Conservation (phyloP, 2,888 invertebrate genomes). For the Dryocosmus kuriphilus region DNA sequence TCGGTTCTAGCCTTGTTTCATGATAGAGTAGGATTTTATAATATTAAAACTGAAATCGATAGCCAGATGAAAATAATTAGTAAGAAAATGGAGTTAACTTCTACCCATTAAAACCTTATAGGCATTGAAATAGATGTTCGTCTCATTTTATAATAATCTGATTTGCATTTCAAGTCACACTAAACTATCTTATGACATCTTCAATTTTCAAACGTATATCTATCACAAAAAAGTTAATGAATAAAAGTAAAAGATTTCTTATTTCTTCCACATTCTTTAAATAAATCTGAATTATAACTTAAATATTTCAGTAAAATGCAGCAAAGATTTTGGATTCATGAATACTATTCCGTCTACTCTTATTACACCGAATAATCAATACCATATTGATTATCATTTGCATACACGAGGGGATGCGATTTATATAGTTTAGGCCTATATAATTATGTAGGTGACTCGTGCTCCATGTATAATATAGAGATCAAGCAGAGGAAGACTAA, state of each 20-base stretch:
- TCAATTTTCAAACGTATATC: neutral
- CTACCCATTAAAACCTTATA: too few species aligned
- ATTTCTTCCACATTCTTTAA: too few species aligned
- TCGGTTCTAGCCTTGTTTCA: too few species aligned
- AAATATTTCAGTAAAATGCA: neutral
- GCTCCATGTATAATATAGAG: conserved; percentile 11
- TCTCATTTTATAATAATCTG: neutral
- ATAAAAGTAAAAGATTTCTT: neutral
- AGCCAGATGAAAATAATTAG: neutral
- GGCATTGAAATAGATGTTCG: neutral
- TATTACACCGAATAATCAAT: conserved; percentile 30
- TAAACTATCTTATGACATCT: neutral
- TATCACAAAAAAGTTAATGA: neutral
- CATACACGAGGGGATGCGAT: conserved; percentile 11
- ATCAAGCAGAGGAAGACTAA: conserved; percentile 9
- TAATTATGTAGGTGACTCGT: neutral
- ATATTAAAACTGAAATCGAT: neutral
- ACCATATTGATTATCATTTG: conserved; percentile 27
- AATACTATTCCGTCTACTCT: neutral
- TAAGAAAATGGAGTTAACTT: neutral
- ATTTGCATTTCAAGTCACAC: neutral
- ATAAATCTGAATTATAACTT: neutral
- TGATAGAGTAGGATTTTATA: too few species aligned
- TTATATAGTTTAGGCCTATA: conserved; percentile 10
- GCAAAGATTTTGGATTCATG: conserved; percentile 4